Conservation (phyloP, 2,888 invertebrate genomes). For the Leptinotarsa haldemani region DNA sequence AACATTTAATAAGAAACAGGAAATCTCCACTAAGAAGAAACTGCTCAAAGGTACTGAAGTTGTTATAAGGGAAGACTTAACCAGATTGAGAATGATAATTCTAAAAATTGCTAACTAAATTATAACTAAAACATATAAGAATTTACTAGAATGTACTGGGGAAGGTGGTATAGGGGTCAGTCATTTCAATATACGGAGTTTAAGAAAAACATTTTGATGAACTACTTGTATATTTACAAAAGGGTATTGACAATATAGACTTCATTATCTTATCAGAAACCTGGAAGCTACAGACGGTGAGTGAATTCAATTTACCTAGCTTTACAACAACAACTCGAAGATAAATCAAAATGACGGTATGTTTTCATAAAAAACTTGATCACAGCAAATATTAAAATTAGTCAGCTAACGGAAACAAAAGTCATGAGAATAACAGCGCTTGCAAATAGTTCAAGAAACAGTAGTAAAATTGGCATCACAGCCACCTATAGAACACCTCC, state of each 20-base stretch:
- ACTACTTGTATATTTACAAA: too few species aligned
- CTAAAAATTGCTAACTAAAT: not conserved
- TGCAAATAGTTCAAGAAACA: not conserved
- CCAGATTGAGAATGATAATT: not conserved
- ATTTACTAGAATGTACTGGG: not conserved
- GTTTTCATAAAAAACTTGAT: conserved; percentile 10
- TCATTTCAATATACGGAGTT: conserved; percentile 11
- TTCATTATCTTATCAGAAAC: conserved; percentile 13
- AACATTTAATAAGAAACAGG: not conserved
- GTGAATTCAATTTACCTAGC: conserved; percentile 4
- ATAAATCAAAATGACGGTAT: conserved; percentile 9
- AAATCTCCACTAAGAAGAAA: not conserved
- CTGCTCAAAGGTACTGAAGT: not conserved
- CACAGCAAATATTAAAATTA: not conserved
- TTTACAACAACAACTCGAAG: not conserved
- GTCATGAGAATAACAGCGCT: not conserved
- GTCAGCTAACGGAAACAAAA: conserved; percentile 3
- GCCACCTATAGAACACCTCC: conserved; percentile 13
- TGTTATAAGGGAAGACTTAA: not conserved
- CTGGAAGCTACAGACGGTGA: conserved; percentile 7
- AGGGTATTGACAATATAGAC: not conserved
- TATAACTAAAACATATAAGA: not conserved
- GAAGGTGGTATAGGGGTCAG: not conserved
- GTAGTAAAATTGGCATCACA: conserved; percentile 14
- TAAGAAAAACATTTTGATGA: too few species aligned